A percentile compares a stretch with the other conserved stretches of the same genome.
These are phyloP conservation scores for Ophion slaviceki DNA, from an alignment of 2,888 invertebrate genomes.

Conservation along the genomic window DNA sequence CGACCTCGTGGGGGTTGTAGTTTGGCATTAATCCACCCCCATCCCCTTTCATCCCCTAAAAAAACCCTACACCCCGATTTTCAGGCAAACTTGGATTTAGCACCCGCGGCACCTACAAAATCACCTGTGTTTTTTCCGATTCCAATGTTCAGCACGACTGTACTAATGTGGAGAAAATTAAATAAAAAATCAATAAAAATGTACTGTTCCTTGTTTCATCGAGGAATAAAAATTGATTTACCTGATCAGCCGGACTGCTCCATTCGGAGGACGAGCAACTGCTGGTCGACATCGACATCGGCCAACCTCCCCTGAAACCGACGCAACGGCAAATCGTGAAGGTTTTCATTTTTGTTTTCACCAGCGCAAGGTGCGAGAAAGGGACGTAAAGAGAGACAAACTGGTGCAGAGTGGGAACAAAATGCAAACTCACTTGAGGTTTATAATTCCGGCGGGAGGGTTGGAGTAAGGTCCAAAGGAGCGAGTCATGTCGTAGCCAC, in stretches of 20 bases:
- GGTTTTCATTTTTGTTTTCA: too few species aligned
- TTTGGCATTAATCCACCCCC: too few species aligned
- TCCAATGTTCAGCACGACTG: too few species aligned
- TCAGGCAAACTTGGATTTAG: too few species aligned
- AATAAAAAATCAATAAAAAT: not conserved
- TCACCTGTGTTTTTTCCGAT: too few species aligned
- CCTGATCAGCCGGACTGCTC: slow-evolving; percentile 79
- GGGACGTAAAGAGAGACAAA: not conserved
- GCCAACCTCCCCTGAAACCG: slow-evolving; percentile 77
- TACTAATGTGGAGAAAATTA: not conserved
- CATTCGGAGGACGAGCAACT: slow-evolving; percentile 80
- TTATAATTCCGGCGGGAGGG: slow-evolving; percentile 60
- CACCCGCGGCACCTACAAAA: too few species aligned
- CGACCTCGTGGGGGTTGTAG: too few species aligned
- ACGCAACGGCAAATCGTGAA: not conserved
- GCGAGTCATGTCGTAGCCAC: slow-evolving; percentile 78
- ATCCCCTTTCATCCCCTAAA: too few species aligned
- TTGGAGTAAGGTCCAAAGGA: slow-evolving; percentile 62
- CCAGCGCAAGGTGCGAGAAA: not conserved
- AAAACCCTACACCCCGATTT: too few species aligned
- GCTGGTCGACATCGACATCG: slow-evolving; percentile 78
- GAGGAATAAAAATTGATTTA: slow-evolving; percentile 63
- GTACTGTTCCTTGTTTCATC: too few species aligned
- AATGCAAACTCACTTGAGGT: slow-evolving; percentile 50
- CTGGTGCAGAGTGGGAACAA: slow-evolving; percentile 9